Evolutionary conservation across 1,140 invertebrate genomes (phyloP).

Genomic region (Caerostris darwini): DNA sequence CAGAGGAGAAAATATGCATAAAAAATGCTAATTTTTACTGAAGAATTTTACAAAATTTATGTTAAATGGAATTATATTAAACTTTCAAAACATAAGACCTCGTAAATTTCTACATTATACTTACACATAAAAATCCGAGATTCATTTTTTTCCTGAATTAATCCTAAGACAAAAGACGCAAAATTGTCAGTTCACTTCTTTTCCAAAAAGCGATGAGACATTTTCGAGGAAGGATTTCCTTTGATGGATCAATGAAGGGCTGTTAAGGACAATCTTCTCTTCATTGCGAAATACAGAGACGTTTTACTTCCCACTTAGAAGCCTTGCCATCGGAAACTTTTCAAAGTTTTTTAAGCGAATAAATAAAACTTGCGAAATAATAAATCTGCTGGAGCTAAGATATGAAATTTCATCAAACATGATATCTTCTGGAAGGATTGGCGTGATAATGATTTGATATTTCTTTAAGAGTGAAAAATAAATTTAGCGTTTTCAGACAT

Average conservation of each 20-base stretch:
- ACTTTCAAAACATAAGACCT: too few species aligned
- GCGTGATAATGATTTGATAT: constrained; percentile 13
- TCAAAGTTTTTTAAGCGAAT: constrained; percentile 13
- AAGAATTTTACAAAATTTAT: too few species aligned
- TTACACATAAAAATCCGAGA: too few species aligned
- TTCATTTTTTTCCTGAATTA: too few species aligned
- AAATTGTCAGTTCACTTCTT: background rate
- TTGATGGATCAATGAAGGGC: background rate
- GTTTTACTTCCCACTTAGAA: background rate
- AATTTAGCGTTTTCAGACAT: constrained; percentile 10
- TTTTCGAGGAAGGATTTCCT: background rate
- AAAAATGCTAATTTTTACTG: too few species aligned
- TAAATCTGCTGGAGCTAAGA: constrained; percentile 30
- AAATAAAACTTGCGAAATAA: constrained; percentile 20
- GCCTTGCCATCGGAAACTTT: background rate
- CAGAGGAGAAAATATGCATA: too few species aligned
- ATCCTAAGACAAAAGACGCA: too few species aligned
- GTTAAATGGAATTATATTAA: too few species aligned
- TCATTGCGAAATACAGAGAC: constrained; percentile 22
- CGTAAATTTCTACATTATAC: too few species aligned
- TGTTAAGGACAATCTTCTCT: background rate
- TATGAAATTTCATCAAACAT: constrained; percentile 40
- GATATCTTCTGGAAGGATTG: background rate
- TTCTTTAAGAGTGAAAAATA: constrained; percentile 17
- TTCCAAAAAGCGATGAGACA: background rate